Base-by-base conservation (phyloP, 2,113 vertebrate genomes). In the Pholis gunnellus region DNA sequence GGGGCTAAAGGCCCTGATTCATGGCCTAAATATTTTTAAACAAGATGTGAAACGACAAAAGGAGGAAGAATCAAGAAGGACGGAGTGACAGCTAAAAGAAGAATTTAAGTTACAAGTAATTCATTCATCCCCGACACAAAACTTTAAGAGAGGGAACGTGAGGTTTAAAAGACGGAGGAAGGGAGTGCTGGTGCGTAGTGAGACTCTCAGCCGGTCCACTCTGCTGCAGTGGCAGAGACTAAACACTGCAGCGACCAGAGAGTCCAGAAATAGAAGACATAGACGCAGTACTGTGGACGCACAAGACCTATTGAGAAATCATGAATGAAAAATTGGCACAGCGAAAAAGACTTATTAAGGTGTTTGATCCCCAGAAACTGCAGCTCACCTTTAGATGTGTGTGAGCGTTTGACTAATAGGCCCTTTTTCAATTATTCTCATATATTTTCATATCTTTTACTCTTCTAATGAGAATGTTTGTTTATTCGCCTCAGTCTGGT, bases 201-300 rank as follows among this genome's bases (percentile, higher is more conserved):
- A 64, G 74, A 48, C 27, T 66, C 13, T 56, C 44, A 48, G 73
- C 57, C 2, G 34, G 42, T 80, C 71, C 27, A 2, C 40, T 81
- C 25, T 88, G 87, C 89, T 92, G 93, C 93, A 93, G 89, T 78
- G 86, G 64, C 67, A 81, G 66, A 82, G 83, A 69, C 48, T 11
- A 59, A 87, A 67, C 66, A 60, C 87, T 88, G 90, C 89, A 87
- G 87, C 59, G 29, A 52, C 7, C 38, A n/a, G 6, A 48, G 75
- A 42, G 61, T 66, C 57, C 85, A 86, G 75, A 73, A 79, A 88
- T 74, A 86, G 60, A 82, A 57, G 68, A 73, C 20, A 60, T 17
- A 64, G 70, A 75, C 36, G 57, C 84, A 66, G 87, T 27, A 64
- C 25, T 50, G 69, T 50, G 20, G 22, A 74, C 11, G 18, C 8